Evolutionary conservation across 2,888 invertebrate species (phyloP).

Genomic region (Lasioglossum vierecki): DNA sequence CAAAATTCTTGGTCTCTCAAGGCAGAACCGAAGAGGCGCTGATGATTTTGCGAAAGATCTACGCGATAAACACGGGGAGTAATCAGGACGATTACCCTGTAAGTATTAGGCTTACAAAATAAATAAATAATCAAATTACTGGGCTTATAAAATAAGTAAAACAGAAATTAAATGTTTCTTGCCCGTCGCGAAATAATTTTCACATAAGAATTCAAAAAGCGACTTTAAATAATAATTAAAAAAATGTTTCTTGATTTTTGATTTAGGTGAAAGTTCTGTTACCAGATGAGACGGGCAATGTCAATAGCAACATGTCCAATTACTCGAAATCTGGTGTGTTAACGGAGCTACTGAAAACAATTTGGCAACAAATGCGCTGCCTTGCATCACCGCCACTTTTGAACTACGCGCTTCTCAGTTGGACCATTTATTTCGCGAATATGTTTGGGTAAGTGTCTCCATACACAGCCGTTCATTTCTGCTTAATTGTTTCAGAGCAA

Average conservation of each 20-base stretch:
- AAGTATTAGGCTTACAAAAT: conserved; percentile 40
- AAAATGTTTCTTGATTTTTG: not conserved
- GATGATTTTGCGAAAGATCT: conserved; percentile 87
- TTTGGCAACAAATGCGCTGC: conserved; percentile 86
- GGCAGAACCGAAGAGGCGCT: conserved; percentile 87
- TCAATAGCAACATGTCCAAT: conserved; percentile 36
- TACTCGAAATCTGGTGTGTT: conserved; percentile 42
- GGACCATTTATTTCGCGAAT: conserved; percentile 88
- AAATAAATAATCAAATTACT: too few relatives aligned
- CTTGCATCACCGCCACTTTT: conserved; percentile 86
- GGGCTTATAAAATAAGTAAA: not conserved
- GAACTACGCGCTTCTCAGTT: conserved; percentile 86
- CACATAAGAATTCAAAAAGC: too few relatives aligned
- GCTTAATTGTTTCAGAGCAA: not conserved
- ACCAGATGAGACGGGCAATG: conserved; percentile 40
- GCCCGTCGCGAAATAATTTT: too few relatives aligned
- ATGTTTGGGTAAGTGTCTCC: conserved; percentile 86
- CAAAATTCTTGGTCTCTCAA: conserved; percentile 89
- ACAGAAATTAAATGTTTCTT: not conserved
- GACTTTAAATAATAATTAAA: too few relatives aligned
- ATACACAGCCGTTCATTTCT: too few relatives aligned
- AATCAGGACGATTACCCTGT: conserved; percentile 85
- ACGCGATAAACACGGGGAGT: conserved; percentile 85
- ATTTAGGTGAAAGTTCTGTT: conserved; percentile 66
- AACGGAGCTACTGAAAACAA: conserved; percentile 84